Conservation (phyloP, 2,797 vertebrate genomes). For the Acridotheres tristis region DNA sequence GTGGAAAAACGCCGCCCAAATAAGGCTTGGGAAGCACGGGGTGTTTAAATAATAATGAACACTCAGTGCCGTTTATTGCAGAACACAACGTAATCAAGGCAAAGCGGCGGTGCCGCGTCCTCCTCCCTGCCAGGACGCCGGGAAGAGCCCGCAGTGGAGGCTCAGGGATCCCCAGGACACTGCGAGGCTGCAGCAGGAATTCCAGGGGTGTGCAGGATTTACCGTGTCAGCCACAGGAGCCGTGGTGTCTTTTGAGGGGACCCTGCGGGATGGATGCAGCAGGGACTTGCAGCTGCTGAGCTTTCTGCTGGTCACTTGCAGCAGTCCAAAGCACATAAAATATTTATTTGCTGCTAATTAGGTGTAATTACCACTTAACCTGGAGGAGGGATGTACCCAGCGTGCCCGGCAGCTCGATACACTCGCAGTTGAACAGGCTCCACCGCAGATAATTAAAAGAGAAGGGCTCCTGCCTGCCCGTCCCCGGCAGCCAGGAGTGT, state of each 20-base stretch:
- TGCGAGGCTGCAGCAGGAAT: neutral
- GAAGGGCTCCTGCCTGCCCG: neutral
- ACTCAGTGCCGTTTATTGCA: constrained; percentile 53
- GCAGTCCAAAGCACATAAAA: constrained; percentile 8
- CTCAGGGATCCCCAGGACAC: neutral
- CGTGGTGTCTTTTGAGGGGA: neutral
- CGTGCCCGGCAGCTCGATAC: neutral
- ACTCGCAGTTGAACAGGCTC: neutral
- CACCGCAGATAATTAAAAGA: neutral
- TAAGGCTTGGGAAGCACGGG: constrained; percentile 66
- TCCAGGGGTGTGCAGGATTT: neutral
- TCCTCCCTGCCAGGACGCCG: neutral
- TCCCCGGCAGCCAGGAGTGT: neutral
- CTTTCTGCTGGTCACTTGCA: neutral
- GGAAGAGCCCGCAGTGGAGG: neutral
- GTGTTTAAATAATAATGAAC: constrained; percentile 74
- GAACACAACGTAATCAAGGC: constrained; percentile 19
- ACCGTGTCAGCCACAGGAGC: neutral
- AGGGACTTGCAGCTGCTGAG: neutral
- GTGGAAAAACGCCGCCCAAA: constrained; percentile 65
- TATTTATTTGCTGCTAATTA: constrained; percentile 64
- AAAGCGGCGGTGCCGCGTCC: neutral
- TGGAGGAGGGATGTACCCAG: neutral
- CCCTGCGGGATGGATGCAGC: neutral
- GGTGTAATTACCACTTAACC: constrained; percentile 65